Base-by-base conservation (phyloP, 2,113 vertebrate species). In the Amblyornis subalaris region DNA sequence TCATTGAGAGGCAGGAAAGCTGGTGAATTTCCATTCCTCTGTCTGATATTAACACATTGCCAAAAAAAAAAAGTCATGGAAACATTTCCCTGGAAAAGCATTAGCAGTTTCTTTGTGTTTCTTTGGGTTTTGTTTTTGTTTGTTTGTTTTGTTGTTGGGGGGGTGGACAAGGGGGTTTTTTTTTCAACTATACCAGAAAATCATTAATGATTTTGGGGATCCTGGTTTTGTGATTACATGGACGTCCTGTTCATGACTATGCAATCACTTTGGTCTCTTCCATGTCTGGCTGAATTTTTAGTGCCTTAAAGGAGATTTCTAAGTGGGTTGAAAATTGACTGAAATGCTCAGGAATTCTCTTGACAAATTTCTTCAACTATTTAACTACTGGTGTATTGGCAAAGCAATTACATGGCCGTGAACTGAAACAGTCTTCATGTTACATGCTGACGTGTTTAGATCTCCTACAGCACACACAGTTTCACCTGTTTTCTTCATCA, bases 401-500 rank as follows among this genome's bases (percentile, higher is more conserved):
- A 96, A 86, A 93, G 60, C 73, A 92, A 86, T 96, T 95, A 92
- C 76, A 76, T 92, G 83, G 47, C 91, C 81, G 60, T 71, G 67
- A 88, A 55, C 48, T 80, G 65, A 94, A 67, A 81, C 88, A 66
- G 67, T 90, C 90, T 90, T 96, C 83, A 58, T 87, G 92, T 93
- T 95, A 94, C 92, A 70, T 76, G 88, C 84, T 95, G 83, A 70
- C 2, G 1, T 87, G 70, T 93, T 95, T 95, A 96, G 90, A 44
- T 83, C 42, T 92, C 53, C 83, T 76, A 13, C 12, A 78, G 22
- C 87, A 86, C 50, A 47, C 48, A 35, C 8, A 86, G 50, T 89
- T 90, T 78, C 73, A 96, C 86, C 93, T 95, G 95, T 85, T 97
- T 96, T 96, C 80, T 96, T 89, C 90, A 92, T 94, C 92, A 92